Percentiles rank a stretch among this genome's conserved stretches.
Evolutionary conservation across 2,797 vertebrate species (phyloP).

Genomic region (Danio jaintianensis): DNA sequence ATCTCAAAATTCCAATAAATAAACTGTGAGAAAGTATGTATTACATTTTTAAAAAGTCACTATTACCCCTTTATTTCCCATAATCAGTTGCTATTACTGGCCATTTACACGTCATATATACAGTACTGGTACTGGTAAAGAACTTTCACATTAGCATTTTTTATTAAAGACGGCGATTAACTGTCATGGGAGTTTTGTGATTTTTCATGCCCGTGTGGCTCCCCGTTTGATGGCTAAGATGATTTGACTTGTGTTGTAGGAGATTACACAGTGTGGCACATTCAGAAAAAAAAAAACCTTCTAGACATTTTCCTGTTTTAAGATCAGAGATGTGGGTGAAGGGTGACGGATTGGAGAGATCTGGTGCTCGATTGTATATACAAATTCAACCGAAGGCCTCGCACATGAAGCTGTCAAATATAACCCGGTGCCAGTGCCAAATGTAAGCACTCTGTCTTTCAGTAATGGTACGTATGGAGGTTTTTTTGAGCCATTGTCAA

Average conservation of each 20-base stretch:
- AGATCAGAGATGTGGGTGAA: constrained; percentile 62
- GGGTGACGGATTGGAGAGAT: constrained; percentile 37
- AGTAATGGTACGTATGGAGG: constrained; percentile 65
- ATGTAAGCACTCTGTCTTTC: constrained; percentile 54
- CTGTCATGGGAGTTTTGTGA: constrained; percentile 75
- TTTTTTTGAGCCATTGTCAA: neutral
- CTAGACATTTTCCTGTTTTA: constrained; percentile 70
- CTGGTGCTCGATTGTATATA: constrained; percentile 57
- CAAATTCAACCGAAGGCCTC: constrained; percentile 56
- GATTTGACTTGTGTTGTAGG: constrained; percentile 71
- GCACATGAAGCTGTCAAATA: constrained; percentile 62
- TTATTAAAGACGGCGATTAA: constrained; percentile 81
- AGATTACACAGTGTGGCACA: constrained; percentile 70
- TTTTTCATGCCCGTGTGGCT: constrained; percentile 73
- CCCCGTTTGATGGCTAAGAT: constrained; percentile 74
- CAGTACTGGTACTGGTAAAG: constrained; percentile 65
- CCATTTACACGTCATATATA: constrained; percentile 65
- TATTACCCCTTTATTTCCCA: neutral
- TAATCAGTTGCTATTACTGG: neutral
- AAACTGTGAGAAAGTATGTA: too few species aligned
- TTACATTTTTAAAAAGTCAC: neutral
- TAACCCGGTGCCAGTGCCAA: constrained; percentile 54
- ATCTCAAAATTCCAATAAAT: too few species aligned
- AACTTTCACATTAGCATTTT: constrained; percentile 79
- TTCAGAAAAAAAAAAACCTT: constrained; percentile 66